Evolutionary conservation across 2,113 vertebrate genomes (phyloP), one percentile per base, ranked within the genome.

Genomic region (Tenebrosternarchus preto): DNA sequence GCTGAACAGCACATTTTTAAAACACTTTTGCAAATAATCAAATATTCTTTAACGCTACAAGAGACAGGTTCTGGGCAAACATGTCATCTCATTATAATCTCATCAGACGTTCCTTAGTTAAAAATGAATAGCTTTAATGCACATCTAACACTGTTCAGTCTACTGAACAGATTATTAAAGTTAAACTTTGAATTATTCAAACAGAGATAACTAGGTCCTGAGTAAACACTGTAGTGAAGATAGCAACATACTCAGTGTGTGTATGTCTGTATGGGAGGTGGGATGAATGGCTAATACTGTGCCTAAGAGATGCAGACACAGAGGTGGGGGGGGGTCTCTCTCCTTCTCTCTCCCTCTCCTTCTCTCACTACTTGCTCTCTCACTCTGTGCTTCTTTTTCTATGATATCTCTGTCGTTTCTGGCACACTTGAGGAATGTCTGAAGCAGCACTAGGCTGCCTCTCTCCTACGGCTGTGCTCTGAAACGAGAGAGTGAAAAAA

Each of bases 341-440:
- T 46, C 39, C 9, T 33, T 4, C 53, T 36, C 46, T 68, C 55
- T 36, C 64, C 63, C 68, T 36, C 59, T 60, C 33, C 29, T 3
- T 64, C 50, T 63, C 59, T 61, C 39, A 33, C n/a, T n/a, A n/a
- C n/a, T n/a, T n/a, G n/a, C n/a, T n/a, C n/a, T n/a, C 68, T 25
- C 24, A 36, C 60, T 94, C 80, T 84, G 80, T 79, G 71, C 59
- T 71, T 86, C 7, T 91, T 85, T n/a, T 92, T 87, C 66, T 84
- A 79, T 86, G 82, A n/a, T 84, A 73, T 80, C 63, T 81, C 53
- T 90, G 93, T 93, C 61, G 43, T 94, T 94, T 85, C 94, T 96
- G 94, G 95, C 95, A 95, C 94, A 94, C 94, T 93, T 93, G 92
- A 92, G 94, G 95, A 96, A 96, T 96, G 95, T 96, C 95, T 96